phyloP scores from a whole-genome alignment of 2,888 invertebrate genomes.

The Lamellibrachia columna region DNA sequence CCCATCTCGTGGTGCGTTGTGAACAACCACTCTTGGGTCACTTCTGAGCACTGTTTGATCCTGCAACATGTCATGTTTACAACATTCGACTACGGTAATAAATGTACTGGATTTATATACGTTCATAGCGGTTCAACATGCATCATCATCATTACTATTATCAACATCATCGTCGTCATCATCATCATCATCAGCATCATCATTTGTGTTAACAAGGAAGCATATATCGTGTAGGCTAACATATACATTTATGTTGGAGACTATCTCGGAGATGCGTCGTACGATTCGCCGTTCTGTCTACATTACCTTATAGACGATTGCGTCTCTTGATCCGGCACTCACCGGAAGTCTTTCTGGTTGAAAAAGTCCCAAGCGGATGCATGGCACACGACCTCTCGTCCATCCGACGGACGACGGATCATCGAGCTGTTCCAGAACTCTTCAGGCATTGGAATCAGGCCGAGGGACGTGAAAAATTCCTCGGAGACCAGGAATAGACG shows the following conservation, averaged over 20 bases:
- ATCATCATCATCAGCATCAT: not conserved
- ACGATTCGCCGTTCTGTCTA: not conserved
- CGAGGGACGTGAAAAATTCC: constrained; percentile 61
- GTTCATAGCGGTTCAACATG: not conserved
- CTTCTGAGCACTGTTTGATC: constrained; percentile 62
- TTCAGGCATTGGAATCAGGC: constrained; percentile 79
- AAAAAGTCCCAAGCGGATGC: constrained; percentile 68
- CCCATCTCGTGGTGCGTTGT: constrained; percentile 66
- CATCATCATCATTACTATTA: not conserved
- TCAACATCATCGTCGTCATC: not conserved
- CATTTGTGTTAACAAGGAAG: not conserved
- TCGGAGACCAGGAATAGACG: constrained; percentile 46
- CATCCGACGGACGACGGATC: constrained; percentile 78
- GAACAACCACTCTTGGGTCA: constrained; percentile 55
- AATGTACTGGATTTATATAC: not conserved
- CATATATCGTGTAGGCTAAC: not conserved
- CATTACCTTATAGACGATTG: not conserved
- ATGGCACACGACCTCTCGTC: constrained; percentile 59
- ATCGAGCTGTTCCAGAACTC: constrained; percentile 87
- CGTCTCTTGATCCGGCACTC: not conserved
- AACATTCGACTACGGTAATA: not conserved
- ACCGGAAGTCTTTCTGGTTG: constrained; percentile 86
- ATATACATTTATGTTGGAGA: not conserved
- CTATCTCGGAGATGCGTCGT: not conserved
- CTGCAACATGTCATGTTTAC: constrained; percentile 41